Evolutionary conservation across 92 coral and sea anemone species (phyloP), one percentile per base, ranked within the genome.

Genomic region (Micromussa lordhowensis): DNA sequence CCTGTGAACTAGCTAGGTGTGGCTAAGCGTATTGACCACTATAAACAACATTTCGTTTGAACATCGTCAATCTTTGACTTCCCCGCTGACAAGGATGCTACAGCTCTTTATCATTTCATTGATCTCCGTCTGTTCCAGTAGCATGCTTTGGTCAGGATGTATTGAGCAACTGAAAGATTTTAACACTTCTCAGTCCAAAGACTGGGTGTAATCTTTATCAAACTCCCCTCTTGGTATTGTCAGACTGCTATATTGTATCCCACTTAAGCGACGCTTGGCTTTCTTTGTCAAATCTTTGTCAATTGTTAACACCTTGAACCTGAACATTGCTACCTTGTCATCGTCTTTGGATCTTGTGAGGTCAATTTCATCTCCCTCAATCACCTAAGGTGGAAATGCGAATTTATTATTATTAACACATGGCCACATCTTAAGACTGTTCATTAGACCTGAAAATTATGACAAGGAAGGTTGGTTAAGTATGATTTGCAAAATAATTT

Each of bases 231-330:
- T 86, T 61, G 92, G 51, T 51, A 77, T 85, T 8, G 82, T 72
- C 44, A 94, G 55, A 59, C 77, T 81, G 74, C 89, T 82, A 87
- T 84, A 90, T 68, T 95, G 88, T 16, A 78, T 44, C 30, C 93
- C 73, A 64, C 80, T 85, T 26, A 94, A 80, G 78, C 84, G 94
- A 10, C 90, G 90, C 70, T 92, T 94, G 71, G 91, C 95, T 82
- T 94, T 94, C 89, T 92, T 94, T 48, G 97, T 92, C 0, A 81
- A 85, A 80, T 79, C 66, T 19, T 85, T 77, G 29, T 91, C 85
- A 82, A 92, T 89, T 32, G 69, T 57, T n/a, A 79, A 79, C 73
- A 92, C 91, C 81, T 88, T 92, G 49, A 92, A 90, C 75, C 90
- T 86, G 31, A 89, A 90, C 51, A 88, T 64, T 36, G 75, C 80